Conservation (phyloP, 2,113 vertebrate species). For the Nothoprocta perdicaria region DNA sequence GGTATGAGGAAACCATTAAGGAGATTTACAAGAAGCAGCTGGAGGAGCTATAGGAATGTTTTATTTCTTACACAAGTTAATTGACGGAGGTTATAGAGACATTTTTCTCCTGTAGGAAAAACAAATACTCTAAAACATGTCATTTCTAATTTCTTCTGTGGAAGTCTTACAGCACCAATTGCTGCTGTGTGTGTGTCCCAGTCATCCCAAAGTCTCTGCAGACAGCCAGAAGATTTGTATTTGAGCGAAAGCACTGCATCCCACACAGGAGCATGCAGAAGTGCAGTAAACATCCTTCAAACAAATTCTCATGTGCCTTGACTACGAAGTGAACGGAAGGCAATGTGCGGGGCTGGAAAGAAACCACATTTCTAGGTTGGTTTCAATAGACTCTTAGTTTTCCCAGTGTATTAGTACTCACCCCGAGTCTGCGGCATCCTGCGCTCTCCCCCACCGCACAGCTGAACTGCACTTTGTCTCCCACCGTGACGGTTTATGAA, state of each 20-base stretch:
- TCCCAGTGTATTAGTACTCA: constrained; percentile 66
- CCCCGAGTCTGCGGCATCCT: constrained; percentile 62
- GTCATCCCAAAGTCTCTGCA: constrained; percentile 30
- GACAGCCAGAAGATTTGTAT: constrained; percentile 56
- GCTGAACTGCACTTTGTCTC: constrained; percentile 54
- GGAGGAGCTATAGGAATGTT: neutral
- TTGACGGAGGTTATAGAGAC: neutral
- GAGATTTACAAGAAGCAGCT: neutral
- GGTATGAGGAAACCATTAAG: neutral
- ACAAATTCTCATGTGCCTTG: constrained; percentile 70
- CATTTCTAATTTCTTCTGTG: constrained; percentile 54
- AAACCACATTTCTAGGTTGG: constrained; percentile 65
- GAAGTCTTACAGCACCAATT: constrained; percentile 20
- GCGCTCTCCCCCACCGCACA: constrained; percentile 35
- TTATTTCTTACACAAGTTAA: constrained; percentile 20
- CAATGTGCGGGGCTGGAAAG: constrained; percentile 60
- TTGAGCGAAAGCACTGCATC: constrained; percentile 57
- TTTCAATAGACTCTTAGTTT: constrained; percentile 68
- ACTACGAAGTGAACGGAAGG: constrained; percentile 72
- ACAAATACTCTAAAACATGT: constrained; percentile 6
- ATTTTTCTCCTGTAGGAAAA: constrained; percentile 8
- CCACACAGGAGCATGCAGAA: constrained; percentile 47
- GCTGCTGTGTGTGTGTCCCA: neutral
- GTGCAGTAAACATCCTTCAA: constrained; percentile 72
- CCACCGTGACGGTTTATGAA: constrained; percentile 34